Conservation (phyloP, 2,113 vertebrate genomes). For the Scopus umbretta region DNA sequence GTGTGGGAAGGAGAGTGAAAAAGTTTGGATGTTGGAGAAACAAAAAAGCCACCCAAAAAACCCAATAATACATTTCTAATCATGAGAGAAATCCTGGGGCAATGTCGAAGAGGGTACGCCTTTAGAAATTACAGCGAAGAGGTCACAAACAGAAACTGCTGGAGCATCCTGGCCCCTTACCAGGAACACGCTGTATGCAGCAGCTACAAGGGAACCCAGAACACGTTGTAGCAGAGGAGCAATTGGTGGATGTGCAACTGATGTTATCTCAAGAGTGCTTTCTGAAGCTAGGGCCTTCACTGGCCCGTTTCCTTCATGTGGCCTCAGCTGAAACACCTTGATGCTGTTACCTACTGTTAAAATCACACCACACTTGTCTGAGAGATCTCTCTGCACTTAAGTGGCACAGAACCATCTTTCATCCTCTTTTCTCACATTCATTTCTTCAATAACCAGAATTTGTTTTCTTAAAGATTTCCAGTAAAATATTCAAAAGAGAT, state of each 20-base stretch:
- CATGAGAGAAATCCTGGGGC: neutral
- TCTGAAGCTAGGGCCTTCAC: too few relatives aligned
- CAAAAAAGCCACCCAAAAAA: neutral
- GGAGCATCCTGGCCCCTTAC: neutral
- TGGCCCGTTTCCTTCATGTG: neutral
- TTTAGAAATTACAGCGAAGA: neutral
- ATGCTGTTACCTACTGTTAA: neutral
- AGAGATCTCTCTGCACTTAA: neutral
- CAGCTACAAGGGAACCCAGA: neutral
- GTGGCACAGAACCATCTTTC: neutral
- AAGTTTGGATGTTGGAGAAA: neutral
- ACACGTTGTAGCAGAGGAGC: fast-evolving
- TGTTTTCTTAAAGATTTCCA: neutral
- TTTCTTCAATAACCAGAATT: neutral
- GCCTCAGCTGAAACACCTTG: neutral
- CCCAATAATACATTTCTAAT: neutral
- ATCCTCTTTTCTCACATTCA: neutral
- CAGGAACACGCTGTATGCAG: neutral
- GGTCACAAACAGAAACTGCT: neutral
- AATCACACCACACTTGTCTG: neutral
- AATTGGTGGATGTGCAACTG: neutral
- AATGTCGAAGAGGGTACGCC: fast-evolving
- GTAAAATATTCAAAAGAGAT: neutral
- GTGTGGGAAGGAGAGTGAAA: fast-evolving
- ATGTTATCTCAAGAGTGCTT: too few relatives aligned